Evolutionary conservation across 2,113 vertebrate genomes (phyloP).

Genomic region (Pelvicachromis taeniatus): DNA sequence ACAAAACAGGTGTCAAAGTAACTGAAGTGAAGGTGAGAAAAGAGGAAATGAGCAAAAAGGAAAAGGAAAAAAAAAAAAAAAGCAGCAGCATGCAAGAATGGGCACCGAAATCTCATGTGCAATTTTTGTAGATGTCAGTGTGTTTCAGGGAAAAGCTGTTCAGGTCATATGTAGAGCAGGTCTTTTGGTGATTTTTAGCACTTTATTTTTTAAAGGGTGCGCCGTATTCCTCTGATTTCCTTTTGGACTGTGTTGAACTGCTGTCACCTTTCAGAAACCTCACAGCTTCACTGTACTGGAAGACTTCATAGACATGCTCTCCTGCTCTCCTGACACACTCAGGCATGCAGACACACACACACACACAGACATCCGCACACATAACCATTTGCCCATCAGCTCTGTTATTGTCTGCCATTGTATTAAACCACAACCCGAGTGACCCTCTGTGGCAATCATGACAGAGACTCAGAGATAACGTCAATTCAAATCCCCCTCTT

Average conservation of each 20-base stretch:
- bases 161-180: neutral
- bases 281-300: conserved; percentile 53
- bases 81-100: neutral
- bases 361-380: neutral
- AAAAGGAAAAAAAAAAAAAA: too few relatives aligned
- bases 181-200: neutral
- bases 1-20: conserved; percentile 2
- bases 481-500: conserved; percentile 42
- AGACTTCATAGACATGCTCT: conserved; percentile 46
- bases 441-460: conserved; percentile 49
- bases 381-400: conserved; percentile 19
- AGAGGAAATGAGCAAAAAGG: neutral
- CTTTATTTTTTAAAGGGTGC: conserved; percentile 16
- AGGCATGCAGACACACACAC: conserved; percentile 17
- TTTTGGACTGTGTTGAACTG: conserved; percentile 2
- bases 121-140: neutral
- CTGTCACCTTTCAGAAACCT: conserved; percentile 48
- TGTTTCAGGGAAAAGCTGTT: neutral
- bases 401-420: conserved; percentile 26
- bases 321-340: conserved; percentile 18
- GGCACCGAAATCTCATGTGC: neutral
- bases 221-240: neutral
- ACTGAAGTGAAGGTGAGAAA: neutral
- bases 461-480: conserved; percentile 51
- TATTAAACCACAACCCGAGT: conserved; percentile 37